Evolutionary conservation across 2,113 vertebrate genomes (phyloP).

Genomic region (Euleptes europaea): DNA sequence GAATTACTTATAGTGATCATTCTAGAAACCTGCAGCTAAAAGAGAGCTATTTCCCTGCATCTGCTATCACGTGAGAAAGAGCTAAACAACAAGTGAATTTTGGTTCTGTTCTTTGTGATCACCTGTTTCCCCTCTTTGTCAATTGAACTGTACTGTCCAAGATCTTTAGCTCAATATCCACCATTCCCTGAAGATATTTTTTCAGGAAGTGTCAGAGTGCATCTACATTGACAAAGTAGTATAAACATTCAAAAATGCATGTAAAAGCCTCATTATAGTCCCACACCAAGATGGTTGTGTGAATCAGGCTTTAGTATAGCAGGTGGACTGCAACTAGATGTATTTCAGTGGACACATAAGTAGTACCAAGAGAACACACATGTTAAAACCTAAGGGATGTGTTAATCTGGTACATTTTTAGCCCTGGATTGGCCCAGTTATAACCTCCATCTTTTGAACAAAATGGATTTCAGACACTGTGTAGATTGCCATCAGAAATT

Average conservation of each 20-base stretch:
- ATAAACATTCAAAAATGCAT: background rate
- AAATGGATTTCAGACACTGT: no score
- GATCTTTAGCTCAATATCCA: background rate
- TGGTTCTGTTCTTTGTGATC: background rate
- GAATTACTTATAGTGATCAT: no score
- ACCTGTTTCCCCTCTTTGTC: background rate
- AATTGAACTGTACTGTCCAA: background rate
- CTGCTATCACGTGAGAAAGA: no score
- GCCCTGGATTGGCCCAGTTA: no score
- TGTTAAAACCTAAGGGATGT: no score
- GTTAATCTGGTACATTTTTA: no score
- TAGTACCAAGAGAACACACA: background rate
- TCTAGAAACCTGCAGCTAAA: no score
- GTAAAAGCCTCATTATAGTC: no score
- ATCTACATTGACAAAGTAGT: background rate
- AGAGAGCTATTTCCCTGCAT: no score
- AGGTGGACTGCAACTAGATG: background rate
- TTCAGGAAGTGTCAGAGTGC: background rate
- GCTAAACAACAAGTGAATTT: background rate
- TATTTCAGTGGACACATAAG: background rate
- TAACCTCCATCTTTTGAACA: no score
- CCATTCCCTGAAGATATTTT: background rate
- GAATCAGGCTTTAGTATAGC: background rate
- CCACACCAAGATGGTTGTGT: background rate
- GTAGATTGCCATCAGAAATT: no score